Percentiles rank a stretch among this genome's conserved stretches.
Conservation (phyloP, 2,113 vertebrate genomes). For the Nannobrachium achirus region DNA sequence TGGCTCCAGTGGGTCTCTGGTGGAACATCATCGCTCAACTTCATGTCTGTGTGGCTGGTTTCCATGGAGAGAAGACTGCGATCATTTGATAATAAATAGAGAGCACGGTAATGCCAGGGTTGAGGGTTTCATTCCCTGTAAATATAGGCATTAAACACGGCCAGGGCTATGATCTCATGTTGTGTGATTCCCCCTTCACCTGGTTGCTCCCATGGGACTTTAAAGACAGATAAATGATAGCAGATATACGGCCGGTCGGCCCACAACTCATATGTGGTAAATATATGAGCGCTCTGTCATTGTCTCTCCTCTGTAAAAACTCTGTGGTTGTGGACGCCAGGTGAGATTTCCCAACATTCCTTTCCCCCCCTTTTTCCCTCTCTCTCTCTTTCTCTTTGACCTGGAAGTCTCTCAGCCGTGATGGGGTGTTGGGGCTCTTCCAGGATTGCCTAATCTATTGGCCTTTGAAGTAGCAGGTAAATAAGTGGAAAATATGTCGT, state of each 20-base stretch:
- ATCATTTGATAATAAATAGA: slow-evolving; percentile 13
- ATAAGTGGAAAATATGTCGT: slow-evolving; percentile 75
- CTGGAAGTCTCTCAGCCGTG: slow-evolving; percentile 34
- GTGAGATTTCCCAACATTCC: slow-evolving; percentile 21
- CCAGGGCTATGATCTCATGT: neutral
- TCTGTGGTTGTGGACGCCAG: neutral
- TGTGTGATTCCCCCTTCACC: too few relatives aligned
- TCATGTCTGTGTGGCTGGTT: neutral
- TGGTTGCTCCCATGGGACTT: neutral
- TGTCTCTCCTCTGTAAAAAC: slow-evolving; percentile 14
- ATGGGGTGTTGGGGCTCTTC: slow-evolving; percentile 48
- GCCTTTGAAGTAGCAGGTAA: slow-evolving; percentile 75
- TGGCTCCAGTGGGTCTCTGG: slow-evolving; percentile 19
- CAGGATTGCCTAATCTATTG: slow-evolving; percentile 46
- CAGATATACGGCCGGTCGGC: too few relatives aligned
- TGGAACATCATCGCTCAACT: slow-evolving; percentile 18
- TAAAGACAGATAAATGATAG: neutral
- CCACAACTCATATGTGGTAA: too few relatives aligned
- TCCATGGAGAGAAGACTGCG: neutral
- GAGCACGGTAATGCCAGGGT: too few relatives aligned
- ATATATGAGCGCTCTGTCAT: neutral
- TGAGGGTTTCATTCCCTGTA: too few relatives aligned
- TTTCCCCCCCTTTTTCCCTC: neutral
- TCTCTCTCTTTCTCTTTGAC: slow-evolving; percentile 22
- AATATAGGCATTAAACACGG: neutral